Evolutionary conservation across 1,140 invertebrate species (phyloP).

Genomic region (Macrostomum lignano): DNA sequence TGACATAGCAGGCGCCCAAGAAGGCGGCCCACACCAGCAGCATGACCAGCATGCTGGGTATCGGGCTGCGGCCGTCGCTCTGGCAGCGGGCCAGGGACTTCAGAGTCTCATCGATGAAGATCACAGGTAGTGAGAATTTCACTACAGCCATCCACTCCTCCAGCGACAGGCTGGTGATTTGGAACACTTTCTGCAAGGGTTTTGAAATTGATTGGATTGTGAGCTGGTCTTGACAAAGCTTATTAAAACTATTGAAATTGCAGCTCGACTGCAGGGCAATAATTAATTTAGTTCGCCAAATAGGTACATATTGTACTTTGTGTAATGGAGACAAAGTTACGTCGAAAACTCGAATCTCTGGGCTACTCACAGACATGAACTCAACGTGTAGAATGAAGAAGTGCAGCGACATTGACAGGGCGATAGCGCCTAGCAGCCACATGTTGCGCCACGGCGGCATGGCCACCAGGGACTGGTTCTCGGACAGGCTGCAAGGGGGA

Average conservation of each 20-base stretch:
- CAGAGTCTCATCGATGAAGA: conserved; percentile 89
- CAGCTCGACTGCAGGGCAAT: background rate
- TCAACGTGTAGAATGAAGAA: conserved; percentile 96
- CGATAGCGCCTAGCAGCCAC: conserved; percentile 87
- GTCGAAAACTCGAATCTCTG: background rate
- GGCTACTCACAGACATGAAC: conserved; percentile 51
- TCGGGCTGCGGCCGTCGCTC: background rate
- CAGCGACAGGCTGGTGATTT: conserved; percentile 67
- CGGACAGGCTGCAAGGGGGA: conserved; percentile 47
- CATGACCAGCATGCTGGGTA: background rate
- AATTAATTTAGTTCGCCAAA: background rate
- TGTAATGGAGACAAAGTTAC: background rate
- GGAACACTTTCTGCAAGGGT: conserved; percentile 60
- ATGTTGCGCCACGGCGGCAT: conserved; percentile 97
- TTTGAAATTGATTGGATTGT: conserved; percentile 25
- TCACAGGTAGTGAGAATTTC: conserved; percentile 96
- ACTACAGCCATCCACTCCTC: conserved; percentile 94
- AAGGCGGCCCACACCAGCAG: conserved; percentile 1
- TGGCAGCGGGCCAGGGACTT: conserved; percentile 35
- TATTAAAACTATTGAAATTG: background rate
- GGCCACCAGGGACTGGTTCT: conserved; percentile 83
- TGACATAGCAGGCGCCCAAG: no score
- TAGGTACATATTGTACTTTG: background rate
- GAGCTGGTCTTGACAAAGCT: background rate
- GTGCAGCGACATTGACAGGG: conserved; percentile 90